Base-by-base conservation (phyloP, 1,140 invertebrate genomes). In the Trissolcus basalis region DNA sequence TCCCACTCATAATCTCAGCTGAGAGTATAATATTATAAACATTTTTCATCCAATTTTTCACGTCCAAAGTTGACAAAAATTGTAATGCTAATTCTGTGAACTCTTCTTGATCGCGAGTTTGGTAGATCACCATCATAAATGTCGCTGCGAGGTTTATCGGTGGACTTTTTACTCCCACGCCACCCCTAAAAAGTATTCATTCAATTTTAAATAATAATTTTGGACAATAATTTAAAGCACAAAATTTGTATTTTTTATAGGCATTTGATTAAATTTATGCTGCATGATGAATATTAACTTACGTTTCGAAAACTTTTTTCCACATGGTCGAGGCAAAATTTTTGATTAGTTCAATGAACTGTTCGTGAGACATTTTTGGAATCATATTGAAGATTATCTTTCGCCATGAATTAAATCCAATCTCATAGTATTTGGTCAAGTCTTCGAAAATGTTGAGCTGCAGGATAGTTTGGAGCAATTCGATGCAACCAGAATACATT, bases 111-210 rank as follows among this genome's bases (percentile, higher is more conserved):
- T 75, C 49, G 11, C 36, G 50, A 19, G 77, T 61, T 13, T 85
- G 63, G 10, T 89, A 69, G n/a, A 89, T 71, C 61, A 86, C 77
- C 53, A 85, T 84, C 6, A 90, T 64, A 19, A 91, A 84, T 69
- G 86, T 80, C 1, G 85, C 80, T 7, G 87, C 82, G 45, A 88
- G 78, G 15, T 89, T 80, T 8, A 88, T 81, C 33, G 87, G 76
- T 36, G 84, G 59, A 48, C 89, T 79, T 3, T 78, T 78, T 0
- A 82, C 14, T 9, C 53, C 50, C 14, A 80, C 81, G 45, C 85
- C 83, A 19, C 84, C 83, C 2, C 87, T 82, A 4, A 12, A 79
- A 79, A 3, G 19, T 27, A 27, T n/a, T n/a, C 19, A 27, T 27
- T 3, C 1, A 27, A 27, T 27, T 27, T 27, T 1, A 27, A 27